Base-by-base conservation (phyloP, 53 echinoderm and acorn worm species). In the Mesocentrotus franciscanus region DNA sequence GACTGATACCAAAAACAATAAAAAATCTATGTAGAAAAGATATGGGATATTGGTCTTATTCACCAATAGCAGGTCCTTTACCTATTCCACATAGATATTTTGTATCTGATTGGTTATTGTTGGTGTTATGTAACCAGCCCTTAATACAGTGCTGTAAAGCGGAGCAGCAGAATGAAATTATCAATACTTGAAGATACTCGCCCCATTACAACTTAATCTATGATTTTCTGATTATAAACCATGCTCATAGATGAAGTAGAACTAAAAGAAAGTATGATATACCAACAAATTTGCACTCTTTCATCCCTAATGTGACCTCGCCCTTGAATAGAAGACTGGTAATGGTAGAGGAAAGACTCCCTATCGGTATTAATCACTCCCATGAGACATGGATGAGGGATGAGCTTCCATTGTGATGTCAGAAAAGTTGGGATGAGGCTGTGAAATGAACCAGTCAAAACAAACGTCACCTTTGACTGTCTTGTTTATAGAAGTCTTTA, bases 401-500 rank as follows among this genome's bases (percentile, higher is more conserved):
- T 87, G 87, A 29, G 56, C 58, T 27, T 11, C 24, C 10, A 27
- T n/a, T 59, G 8, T 87, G 29, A 87, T 58, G 59, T 87, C 87
- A 87, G 22, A 84, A 42, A 11, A 49, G 14, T 49, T 84, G 29
- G 24, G 59, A 87, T 87, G 59, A 87, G 58, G 24, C 29, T 15
- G 32, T 87, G 87, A 87, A 87, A 87, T 57, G 87, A 87, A 56
- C 58, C 87, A 56, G 87, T 91, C 91, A 91, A 91, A 91, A 91
- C 91, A 91, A 91, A 66, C 33, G 34, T 91, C 64, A 91, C 62
- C 91, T 66, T 66, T 91, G 61, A 35, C 90, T 90, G 61, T 60
- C 76, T 76, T 76, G 85, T 85, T 49, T 33, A 49, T 78, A 78
- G 64, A 78, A 34, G 42, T 81, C 81, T 27, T 75, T 8, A 87